A percentile compares a stretch with the other conserved stretches of the same genome.
These are phyloP conservation scores for Yponomeuta sedellus DNA, from an alignment of 2,888 invertebrate species.

Conservation along the genomic window DNA sequence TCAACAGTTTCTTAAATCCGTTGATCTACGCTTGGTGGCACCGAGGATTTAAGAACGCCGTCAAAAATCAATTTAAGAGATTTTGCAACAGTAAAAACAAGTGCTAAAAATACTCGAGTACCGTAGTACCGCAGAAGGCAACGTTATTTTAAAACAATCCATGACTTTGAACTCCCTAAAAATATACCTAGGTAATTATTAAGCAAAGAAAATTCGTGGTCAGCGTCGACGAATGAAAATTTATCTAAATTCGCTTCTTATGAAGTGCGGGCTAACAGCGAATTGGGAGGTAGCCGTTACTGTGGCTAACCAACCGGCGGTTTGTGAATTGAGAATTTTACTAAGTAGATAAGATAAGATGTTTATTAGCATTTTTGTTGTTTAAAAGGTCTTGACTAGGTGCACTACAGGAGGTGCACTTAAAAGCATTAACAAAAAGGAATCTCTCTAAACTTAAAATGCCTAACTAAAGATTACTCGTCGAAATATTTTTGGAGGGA, in stretches of 20 bases:
- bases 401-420: too few relatives aligned
- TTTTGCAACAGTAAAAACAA: conserved; percentile 16
- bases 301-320: not conserved
- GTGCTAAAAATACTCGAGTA: not conserved
- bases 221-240: too few relatives aligned
- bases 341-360: too few relatives aligned
- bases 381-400: too few relatives aligned
- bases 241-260: too few relatives aligned
- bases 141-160: not conserved
- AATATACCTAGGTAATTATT: not conserved
- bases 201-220: not conserved
- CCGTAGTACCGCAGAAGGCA: not conserved
- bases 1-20: conserved; percentile 79
- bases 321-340: too few relatives aligned
- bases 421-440: too few relatives aligned
- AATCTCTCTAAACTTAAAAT: too few relatives aligned
- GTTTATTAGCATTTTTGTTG: too few relatives aligned
- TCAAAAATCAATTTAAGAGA: conserved; percentile 46
- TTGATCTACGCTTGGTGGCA: conserved; percentile 84
- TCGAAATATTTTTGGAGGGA: too few relatives aligned
- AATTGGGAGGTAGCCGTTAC: not conserved
- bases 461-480: too few relatives aligned
- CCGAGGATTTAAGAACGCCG: conserved; percentile 76
- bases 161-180: not conserved
- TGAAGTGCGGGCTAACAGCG: too few relatives aligned